Evolutionary conservation across 2,888 invertebrate species (phyloP).

Genomic region (Erebia epiphron): DNA sequence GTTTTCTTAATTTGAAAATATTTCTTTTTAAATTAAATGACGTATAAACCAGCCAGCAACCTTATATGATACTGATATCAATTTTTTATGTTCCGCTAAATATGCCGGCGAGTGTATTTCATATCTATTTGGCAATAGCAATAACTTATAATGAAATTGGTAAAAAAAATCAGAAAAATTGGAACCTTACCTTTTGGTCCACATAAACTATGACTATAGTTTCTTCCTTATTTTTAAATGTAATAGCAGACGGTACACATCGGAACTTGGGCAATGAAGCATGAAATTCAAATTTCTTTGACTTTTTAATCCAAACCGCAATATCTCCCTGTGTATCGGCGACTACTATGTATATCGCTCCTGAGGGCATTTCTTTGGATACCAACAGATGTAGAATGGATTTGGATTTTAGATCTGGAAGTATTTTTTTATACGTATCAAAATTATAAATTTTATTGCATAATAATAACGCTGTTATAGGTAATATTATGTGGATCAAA

Average conservation of each 20-base stretch:
- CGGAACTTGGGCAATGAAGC: constrained; percentile 87
- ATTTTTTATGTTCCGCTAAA: too few relatives aligned
- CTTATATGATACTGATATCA: too few relatives aligned
- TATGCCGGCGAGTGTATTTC: too few relatives aligned
- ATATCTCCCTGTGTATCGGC: constrained; percentile 87
- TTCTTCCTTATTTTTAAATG: constrained; percentile 83
- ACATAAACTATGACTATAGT: constrained; percentile 88
- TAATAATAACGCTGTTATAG: too few relatives aligned
- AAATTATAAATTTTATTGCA: too few relatives aligned
- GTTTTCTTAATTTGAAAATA: too few relatives aligned
- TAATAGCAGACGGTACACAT: constrained; percentile 88
- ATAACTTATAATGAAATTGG: too few relatives aligned
- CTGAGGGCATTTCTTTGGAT: constrained; percentile 51
- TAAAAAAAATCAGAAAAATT: not conserved
- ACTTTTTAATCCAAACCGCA: constrained; percentile 82
- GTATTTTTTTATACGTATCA: too few relatives aligned
- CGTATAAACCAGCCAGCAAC: too few relatives aligned
- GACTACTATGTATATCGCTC: constrained; percentile 82
- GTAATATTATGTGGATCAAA: too few relatives aligned
- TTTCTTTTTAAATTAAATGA: too few relatives aligned
- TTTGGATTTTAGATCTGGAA: constrained; percentile 80
- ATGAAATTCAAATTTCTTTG: constrained; percentile 62
- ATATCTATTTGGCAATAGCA: too few relatives aligned
- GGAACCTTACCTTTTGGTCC: constrained; percentile 86
- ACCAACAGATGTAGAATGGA: constrained; percentile 73